These are phyloP conservation scores for Gobiocypris rarus DNA, from an alignment of 2,113 vertebrate species.

Conservation along the genomic window DNA sequence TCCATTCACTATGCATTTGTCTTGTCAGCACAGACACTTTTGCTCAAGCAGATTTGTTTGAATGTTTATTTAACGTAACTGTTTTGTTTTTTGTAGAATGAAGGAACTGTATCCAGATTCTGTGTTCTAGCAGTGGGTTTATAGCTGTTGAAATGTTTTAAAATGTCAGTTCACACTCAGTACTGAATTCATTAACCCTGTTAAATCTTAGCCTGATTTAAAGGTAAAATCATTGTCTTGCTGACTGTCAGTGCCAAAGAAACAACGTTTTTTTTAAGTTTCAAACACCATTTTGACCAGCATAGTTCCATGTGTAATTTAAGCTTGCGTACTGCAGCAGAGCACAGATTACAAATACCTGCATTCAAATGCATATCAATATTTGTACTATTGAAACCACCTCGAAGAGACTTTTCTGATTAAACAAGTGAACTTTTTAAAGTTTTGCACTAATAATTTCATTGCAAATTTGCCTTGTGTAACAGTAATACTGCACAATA, in stretches of 20 bases:
- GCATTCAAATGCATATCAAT: not conserved
- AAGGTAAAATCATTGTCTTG: not conserved
- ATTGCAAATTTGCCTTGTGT: not conserved
- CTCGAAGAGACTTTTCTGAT: slow-evolving; percentile 16
- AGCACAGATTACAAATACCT: not conserved
- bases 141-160: not conserved
- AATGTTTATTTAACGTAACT: not conserved
- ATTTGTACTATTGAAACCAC: not conserved
- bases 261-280: slow-evolving; percentile 11
- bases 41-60: not conserved
- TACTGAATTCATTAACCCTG: not conserved
- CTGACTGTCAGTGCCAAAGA: slow-evolving; percentile 17
- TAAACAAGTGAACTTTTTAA: not conserved
- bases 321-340: not conserved
- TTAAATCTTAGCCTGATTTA: not conserved
- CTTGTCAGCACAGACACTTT: not conserved
- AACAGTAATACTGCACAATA: not conserved
- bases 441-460: slow-evolving; percentile 27
- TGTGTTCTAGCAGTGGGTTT: slow-evolving; percentile 6
- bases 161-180: not conserved
- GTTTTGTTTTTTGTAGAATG: slow-evolving; percentile 3
- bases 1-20: not conserved
- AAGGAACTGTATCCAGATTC: not conserved
- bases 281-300: not conserved
- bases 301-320: not conserved